These are phyloP conservation scores for Aphelenchoides fujianensis DNA, from an alignment of 1,140 invertebrate genomes.

Conservation along the genomic window DNA sequence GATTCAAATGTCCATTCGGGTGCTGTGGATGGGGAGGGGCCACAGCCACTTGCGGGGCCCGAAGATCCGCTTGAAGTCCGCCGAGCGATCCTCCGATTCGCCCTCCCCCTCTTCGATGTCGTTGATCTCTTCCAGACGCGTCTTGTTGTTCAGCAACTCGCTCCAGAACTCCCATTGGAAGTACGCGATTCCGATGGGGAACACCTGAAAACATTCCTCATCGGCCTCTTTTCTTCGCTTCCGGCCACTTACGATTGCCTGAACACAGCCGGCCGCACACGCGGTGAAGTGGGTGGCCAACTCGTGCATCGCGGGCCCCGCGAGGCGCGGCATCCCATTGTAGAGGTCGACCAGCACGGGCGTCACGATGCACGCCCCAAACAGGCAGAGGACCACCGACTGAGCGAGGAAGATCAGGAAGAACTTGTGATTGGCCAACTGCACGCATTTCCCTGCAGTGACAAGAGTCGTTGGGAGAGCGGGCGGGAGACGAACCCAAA, in stretches of 20 bases:
- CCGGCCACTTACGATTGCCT: background rate
- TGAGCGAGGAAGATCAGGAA: background rate
- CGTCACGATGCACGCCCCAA: no score
- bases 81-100: background rate
- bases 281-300: background rate
- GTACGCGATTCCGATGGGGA: background rate
- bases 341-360: background rate
- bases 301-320: no score
- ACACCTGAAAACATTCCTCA: background rate
- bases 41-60: no score
- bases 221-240: background rate
- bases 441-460: constrained; percentile 5
- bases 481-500: background rate
- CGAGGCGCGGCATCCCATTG: background rate
- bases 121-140: background rate
- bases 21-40: no score
- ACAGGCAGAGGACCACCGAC: background rate
- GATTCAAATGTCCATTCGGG: no score
- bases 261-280: background rate
- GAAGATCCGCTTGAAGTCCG: no score
- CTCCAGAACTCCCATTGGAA: constrained; percentile 3
- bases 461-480: no score
- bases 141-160: background rate
- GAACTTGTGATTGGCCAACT: constrained; percentile 11
- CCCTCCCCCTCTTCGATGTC: no score